phyloP scores from a whole-genome alignment of 64 coral and sea anemone species.

The Pachyseris speciosa region DNA sequence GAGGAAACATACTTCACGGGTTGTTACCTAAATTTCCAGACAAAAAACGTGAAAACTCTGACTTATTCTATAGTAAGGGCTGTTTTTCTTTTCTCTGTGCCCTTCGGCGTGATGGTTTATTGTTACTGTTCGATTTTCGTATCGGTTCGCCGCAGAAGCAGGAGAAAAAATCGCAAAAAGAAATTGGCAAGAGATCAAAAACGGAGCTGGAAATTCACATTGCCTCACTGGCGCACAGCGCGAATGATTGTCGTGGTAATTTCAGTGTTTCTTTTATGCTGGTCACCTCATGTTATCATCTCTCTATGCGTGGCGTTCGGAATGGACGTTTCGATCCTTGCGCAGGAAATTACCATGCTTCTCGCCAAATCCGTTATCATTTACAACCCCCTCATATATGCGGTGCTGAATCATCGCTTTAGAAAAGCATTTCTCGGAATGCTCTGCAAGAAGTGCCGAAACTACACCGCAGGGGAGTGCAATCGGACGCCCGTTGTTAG shows the following conservation, averaged over 20 bases:
- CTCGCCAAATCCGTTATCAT: conserved; percentile 77
- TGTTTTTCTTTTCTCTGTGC: conserved; percentile 69
- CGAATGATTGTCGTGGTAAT: conserved; percentile 79
- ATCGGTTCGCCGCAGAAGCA: conserved; percentile 46
- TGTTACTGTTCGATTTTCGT: conserved; percentile 78
- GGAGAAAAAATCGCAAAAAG: not conserved
- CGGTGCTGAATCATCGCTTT: conserved; percentile 89
- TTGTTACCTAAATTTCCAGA: conserved; percentile 73
- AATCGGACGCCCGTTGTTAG: not conserved
- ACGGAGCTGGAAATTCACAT: conserved; percentile 1
- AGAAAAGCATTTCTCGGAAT: conserved; percentile 68
- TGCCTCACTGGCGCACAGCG: conserved; percentile 69
- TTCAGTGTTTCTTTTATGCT: conserved; percentile 75
- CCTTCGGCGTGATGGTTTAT: conserved; percentile 73
- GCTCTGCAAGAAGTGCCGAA: not conserved
- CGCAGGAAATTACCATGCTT: conserved; percentile 78
- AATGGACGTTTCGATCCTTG: conserved; percentile 43
- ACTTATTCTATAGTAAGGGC: conserved; percentile 54
- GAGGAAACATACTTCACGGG: conserved; percentile 81
- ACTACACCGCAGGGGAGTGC: not conserved
- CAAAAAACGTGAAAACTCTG: not conserved
- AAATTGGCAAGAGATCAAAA: not conserved
- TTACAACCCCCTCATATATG: conserved; percentile 87
- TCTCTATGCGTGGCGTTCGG: conserved; percentile 63
- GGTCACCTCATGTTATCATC: conserved; percentile 76